These are phyloP conservation scores for Amphimallon solstitiale DNA, from an alignment of 2,888 invertebrate genomes.

Conservation along the genomic window DNA sequence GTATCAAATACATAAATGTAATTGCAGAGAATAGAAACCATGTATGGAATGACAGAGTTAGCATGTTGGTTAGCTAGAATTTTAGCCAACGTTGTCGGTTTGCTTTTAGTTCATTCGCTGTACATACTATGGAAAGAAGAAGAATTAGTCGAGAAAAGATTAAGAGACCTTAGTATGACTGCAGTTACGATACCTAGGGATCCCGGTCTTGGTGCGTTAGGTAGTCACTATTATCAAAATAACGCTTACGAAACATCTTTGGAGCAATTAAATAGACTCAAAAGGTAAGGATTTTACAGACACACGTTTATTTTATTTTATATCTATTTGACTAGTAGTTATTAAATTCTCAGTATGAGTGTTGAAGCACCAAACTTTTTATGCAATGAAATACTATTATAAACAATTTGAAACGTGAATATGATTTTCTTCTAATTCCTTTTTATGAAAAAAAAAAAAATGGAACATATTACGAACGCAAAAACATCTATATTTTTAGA, in stretches of 20 bases:
- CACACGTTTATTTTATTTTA: too few relatives aligned
- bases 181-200: conserved; percentile 55
- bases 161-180: conserved; percentile 63
- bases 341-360: too few relatives aligned
- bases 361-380: too few relatives aligned
- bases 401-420: too few relatives aligned
- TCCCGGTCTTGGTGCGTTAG: conserved; percentile 50
- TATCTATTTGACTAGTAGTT: too few relatives aligned
- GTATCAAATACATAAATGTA: conserved; percentile 15
- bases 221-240: conserved; percentile 58
- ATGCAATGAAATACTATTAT: too few relatives aligned
- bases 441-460: too few relatives aligned
- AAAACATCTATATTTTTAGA: too few relatives aligned
- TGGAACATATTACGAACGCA: too few relatives aligned
- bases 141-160: conserved; percentile 62
- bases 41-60: conserved; percentile 65
- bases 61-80: conserved; percentile 65
- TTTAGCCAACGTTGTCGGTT: conserved; percentile 62
- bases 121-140: conserved; percentile 67
- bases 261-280: conserved; percentile 51
- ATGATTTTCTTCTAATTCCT: too few relatives aligned
- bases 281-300: conserved; percentile 16
- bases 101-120: conserved; percentile 66
- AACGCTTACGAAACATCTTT: conserved; percentile 59
- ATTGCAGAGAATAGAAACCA: conserved; percentile 63